phyloP scores from a whole-genome alignment of 2,797 vertebrate genomes.

The Denticeps clupeoides region DNA sequence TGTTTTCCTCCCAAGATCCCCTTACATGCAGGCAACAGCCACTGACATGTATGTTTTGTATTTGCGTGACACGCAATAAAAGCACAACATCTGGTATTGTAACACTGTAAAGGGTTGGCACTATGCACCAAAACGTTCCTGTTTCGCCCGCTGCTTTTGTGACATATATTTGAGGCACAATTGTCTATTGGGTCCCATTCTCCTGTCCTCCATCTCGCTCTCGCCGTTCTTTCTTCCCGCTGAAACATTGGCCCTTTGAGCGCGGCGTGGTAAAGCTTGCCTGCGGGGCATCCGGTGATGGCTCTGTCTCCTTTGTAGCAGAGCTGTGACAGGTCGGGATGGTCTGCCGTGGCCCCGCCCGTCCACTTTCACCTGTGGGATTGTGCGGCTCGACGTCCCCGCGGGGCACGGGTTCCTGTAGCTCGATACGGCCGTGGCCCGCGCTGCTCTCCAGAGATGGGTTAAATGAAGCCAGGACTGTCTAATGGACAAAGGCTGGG shows the following conservation, averaged over 20 bases:
- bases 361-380: conserved; percentile 59
- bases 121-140: too few species aligned
- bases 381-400: conserved; percentile 49
- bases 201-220: background rate
- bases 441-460: conserved; percentile 77
- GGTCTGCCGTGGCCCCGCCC: conserved; percentile 47
- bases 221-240: background rate
- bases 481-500: conserved; percentile 89
- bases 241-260: conserved; percentile 39
- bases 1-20: too few species aligned
- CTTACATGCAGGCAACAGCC: too few species aligned
- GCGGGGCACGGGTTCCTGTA: conserved; percentile 51
- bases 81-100: too few species aligned
- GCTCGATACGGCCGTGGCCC: conserved; percentile 70
- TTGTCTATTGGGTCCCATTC: background rate
- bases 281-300: conserved; percentile 45
- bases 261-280: conserved; percentile 43
- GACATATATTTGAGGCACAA: too few species aligned
- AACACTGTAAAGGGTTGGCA: too few species aligned
- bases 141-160: too few species aligned
- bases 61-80: too few species aligned
- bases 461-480: conserved; percentile 87
- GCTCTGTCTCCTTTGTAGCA: too few species aligned
- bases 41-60: too few species aligned
- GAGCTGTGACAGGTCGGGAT: conserved; percentile 53